Conservation (phyloP, 1,140 invertebrate species). For the Drosophila nigrodunni region DNA sequence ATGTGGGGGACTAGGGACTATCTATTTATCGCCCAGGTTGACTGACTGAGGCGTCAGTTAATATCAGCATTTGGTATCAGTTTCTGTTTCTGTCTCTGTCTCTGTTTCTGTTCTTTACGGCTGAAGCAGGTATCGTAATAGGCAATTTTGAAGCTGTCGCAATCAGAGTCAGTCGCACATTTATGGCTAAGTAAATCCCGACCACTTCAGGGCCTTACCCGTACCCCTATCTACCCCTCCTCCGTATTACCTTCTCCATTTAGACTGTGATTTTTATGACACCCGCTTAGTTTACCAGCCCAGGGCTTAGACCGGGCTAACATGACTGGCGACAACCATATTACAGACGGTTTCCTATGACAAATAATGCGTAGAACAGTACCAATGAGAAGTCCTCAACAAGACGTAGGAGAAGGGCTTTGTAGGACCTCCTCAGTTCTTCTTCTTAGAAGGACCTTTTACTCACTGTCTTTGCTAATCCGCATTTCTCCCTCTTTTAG, state of each 20-base stretch:
- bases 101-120: slow-evolving; percentile 25
- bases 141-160: slow-evolving; percentile 51
- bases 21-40: slow-evolving; percentile 62
- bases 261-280: slow-evolving; percentile 80
- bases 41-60: slow-evolving; percentile 43
- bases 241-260: not conserved
- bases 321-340: slow-evolving; percentile 28
- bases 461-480: too few relatives aligned
- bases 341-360: slow-evolving; percentile 14
- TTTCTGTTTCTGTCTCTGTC: slow-evolving; percentile 6
- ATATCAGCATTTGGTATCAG: slow-evolving; percentile 60
- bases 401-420: too few relatives aligned
- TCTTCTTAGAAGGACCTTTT: too few relatives aligned
- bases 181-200: slow-evolving; percentile 84
- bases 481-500: slow-evolving; percentile 85
- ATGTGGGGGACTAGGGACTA: slow-evolving; percentile 29
- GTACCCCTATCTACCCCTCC: not conserved
- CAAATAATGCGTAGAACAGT: too few relatives aligned
- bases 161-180: slow-evolving; percentile 42
- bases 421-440: too few relatives aligned
- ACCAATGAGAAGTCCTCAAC: too few relatives aligned
- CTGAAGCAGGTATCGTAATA: slow-evolving; percentile 55
- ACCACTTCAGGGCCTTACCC: slow-evolving; percentile 63
- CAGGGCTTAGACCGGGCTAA: slow-evolving; percentile 25
- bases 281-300: slow-evolving; percentile 50